Evolutionary conservation across 2,113 vertebrate genomes (phyloP).

Genomic region (Arizona elegans): DNA sequence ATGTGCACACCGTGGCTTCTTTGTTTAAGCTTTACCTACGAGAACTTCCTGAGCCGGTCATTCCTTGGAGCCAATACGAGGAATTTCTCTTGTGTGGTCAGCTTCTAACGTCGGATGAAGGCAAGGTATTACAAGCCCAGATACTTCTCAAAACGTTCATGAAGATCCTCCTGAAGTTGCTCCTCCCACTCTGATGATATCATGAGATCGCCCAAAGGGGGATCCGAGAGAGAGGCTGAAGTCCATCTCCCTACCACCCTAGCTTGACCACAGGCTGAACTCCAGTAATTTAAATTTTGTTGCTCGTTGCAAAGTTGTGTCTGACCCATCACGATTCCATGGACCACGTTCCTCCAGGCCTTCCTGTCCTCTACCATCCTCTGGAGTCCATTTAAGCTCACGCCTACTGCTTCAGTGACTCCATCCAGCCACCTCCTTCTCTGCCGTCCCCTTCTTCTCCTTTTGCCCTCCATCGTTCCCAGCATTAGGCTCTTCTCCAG

Average conservation of each 20-base stretch:
- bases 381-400: no score
- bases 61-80: constrained; percentile 93
- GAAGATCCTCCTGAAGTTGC: neutral
- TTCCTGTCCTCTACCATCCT: no score
- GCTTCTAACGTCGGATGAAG: constrained; percentile 66
- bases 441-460: no score
- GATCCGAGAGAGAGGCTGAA: neutral
- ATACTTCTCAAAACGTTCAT: neutral
- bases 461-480: no score
- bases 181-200: neutral
- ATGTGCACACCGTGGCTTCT: constrained; percentile 98
- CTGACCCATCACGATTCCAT: no score
- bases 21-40: constrained; percentile 93
- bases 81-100: constrained; percentile 86
- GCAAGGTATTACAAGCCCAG: constrained; percentile 64
- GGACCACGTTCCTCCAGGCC: no score
- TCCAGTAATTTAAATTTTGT: neutral
- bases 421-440: no score
- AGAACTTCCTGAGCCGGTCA: constrained; percentile 89
- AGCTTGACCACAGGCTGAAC: neutral
- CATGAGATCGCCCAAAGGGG: neutral
- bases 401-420: no score
- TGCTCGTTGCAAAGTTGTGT: no score
- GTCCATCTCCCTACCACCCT: neutral
- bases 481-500: no score